These are phyloP conservation scores for Aurelia sp. DNA, from an alignment of 30 jellyfish, hydroid and myxozoan genomes.

Conservation along the genomic window DNA sequence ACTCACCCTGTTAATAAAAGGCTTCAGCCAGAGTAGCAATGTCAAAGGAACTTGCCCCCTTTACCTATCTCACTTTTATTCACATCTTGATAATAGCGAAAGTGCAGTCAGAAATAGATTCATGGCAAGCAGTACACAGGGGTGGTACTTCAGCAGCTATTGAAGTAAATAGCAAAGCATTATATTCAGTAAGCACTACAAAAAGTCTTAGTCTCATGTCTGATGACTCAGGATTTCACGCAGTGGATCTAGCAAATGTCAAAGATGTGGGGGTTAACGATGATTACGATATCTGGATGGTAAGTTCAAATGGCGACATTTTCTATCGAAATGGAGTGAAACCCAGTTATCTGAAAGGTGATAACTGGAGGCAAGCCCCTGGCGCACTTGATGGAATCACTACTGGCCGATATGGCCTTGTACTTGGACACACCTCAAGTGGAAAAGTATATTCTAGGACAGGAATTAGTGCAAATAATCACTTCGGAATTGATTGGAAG, in stretches of 20 bases:
- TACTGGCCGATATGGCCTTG: conserved; percentile 46
- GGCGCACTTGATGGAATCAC: conserved; percentile 14
- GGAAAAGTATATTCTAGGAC: background rate
- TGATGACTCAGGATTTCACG: conserved; percentile 18
- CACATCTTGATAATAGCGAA: no score
- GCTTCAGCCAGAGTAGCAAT: no score
- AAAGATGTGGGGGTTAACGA: conserved; percentile 28
- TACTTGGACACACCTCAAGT: conserved; percentile 13
- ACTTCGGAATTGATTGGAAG: conserved; percentile 23
- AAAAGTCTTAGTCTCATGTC: background rate
- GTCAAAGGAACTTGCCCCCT: no score
- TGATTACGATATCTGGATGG: conserved; percentile 35
- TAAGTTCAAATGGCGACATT: background rate
- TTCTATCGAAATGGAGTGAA: conserved; percentile 33
- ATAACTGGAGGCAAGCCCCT: background rate
- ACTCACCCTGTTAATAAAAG: no score
- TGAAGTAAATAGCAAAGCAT: conserved; percentile 31
- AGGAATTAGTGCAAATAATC: conserved; percentile 12
- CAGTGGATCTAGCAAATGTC: background rate
- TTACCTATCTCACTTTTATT: no score
- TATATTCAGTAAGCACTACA: background rate
- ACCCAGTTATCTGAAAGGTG: conserved; percentile 14
- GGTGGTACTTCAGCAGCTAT: background rate
- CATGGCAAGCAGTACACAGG: no score
- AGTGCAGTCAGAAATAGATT: no score